Evolutionary conservation across 1,140 invertebrate genomes (phyloP).

Genomic region (Chymomyza costata): DNA sequence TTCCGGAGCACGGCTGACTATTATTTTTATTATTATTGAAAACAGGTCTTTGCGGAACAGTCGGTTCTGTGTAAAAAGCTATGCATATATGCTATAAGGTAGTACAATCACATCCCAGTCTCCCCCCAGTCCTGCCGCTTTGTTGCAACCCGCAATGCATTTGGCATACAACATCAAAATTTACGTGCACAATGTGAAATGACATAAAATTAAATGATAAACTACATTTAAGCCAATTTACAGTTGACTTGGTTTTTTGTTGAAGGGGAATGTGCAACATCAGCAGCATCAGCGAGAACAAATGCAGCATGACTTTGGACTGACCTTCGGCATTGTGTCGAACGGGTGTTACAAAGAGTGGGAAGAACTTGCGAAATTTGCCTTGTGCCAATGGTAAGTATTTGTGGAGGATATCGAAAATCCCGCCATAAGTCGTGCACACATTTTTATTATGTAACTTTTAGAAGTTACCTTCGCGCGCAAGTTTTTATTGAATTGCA

Average conservation of each 20-base stretch:
- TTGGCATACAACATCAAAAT: slow-evolving; percentile 22
- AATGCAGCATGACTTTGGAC: slow-evolving; percentile 54
- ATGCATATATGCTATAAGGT: too few relatives aligned
- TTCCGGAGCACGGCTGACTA: too few relatives aligned
- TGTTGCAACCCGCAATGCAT: too few relatives aligned
- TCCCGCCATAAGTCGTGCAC: slow-evolving; percentile 35
- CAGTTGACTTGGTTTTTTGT: slow-evolving; percentile 53
- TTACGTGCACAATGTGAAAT: slow-evolving; percentile 39
- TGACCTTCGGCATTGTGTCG: slow-evolving; percentile 52
- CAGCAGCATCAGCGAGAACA: slow-evolving; percentile 13
- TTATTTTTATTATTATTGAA: too few relatives aligned
- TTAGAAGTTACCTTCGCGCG: slow-evolving; percentile 44
- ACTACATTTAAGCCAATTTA: slow-evolving; percentile 68
- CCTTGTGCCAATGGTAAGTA: too few relatives aligned
- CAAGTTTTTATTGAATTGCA: slow-evolving; percentile 50
- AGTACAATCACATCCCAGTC: too few relatives aligned
- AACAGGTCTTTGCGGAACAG: too few relatives aligned
- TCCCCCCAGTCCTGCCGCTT: too few relatives aligned
- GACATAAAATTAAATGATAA: slow-evolving; percentile 68
- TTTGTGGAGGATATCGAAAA: too few relatives aligned
- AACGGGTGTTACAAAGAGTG: too few relatives aligned
- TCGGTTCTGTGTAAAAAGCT: too few relatives aligned
- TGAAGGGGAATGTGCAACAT: not conserved
- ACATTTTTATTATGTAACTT: slow-evolving; percentile 41
- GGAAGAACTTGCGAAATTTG: too few relatives aligned